phyloP scores from a whole-genome alignment of 37 sponge, comb jelly and placozoan species.

The Geodia barretti region DNA sequence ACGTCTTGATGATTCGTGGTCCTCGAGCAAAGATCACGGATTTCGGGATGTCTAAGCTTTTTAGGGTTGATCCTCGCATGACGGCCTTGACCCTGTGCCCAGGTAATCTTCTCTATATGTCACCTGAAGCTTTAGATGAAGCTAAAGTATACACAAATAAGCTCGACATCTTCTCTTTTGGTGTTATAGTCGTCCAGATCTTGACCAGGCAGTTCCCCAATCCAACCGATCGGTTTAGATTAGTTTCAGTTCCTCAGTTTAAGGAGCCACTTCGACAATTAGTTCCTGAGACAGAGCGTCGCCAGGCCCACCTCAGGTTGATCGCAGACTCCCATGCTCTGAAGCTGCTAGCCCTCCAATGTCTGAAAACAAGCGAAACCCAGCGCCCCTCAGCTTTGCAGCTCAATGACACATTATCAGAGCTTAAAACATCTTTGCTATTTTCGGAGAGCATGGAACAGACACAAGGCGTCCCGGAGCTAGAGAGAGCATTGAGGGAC shows the following conservation, averaged over 20 bases:
- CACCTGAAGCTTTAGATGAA: constrained; percentile 35
- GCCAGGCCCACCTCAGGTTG: neutral
- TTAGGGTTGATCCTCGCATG: neutral
- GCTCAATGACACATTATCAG: neutral
- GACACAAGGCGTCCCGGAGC: neutral
- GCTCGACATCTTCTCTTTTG: constrained; percentile 45
- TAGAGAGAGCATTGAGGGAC: neutral
- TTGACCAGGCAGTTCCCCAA: constrained; percentile 28
- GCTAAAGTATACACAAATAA: constrained; percentile 21
- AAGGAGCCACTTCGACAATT: neutral
- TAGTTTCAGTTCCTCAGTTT: neutral
- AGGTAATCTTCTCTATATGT: constrained; percentile 52
- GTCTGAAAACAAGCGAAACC: constrained; percentile 10
- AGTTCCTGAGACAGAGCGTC: constrained; percentile 43
- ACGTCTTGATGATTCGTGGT: constrained; percentile 17
- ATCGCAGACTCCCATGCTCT: constrained; percentile 10
- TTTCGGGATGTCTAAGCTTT: constrained; percentile 44
- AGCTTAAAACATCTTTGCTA: neutral
- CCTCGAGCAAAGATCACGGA: constrained; percentile 42
- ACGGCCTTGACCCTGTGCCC: constrained; percentile 11
- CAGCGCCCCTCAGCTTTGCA: constrained; percentile 11
- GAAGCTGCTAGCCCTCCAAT: neutral
- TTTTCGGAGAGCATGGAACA: neutral
- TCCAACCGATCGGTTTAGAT: neutral
- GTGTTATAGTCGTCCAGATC: constrained; percentile 41